Base-by-base conservation (phyloP, 1,140 invertebrate species). In the Neodiprion fabricii region DNA sequence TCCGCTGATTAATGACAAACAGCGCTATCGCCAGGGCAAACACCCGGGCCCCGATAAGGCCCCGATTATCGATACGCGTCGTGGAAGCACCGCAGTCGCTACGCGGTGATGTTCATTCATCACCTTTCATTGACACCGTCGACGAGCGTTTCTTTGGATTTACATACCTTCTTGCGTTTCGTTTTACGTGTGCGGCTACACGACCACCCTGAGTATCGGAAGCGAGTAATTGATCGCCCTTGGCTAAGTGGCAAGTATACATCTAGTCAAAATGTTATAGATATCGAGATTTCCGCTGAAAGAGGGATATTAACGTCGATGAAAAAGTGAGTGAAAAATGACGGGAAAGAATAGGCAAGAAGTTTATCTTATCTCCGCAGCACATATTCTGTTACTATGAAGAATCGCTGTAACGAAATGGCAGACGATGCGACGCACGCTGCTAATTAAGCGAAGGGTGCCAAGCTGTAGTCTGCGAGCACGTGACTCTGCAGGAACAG, bases 61-160 rank as follows among this genome's bases (percentile, higher is more conserved):
- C 67, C 17, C 10, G 40, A 7, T 69, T 21, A 12, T 21, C 40
- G 67, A 69, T 69, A 65, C 17, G 12, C 17, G 21, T 69, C 21
- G 4, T 14, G 61, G 17, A 40, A 40, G 28, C 28, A 0, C 28
- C 28, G 28, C 28, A 40, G 28, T 40, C 1, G 5, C 28, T 3
- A 40, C 28, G 28, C 5, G 53, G 53, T 17, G 71, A 74, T 76
- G 76, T 78, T 78, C 75, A 78, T 78, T 78, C 74, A 76, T 78
- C 75, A 78, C 71, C 67, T 76, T 73, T 66, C 69, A 50, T 70
- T 71, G 21, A 21, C 48, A 67, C 74, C 10, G n/a, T 61, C 47
- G 74, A 72, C 53, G 61, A 69, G 75, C 61, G 28, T 48, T 67
- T 48, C 47, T 48, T 67, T 66, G 53, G 9, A 48, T 73, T 23